Base-by-base conservation (phyloP, 2,113 vertebrate species). In the Tragelaphus buxtoni region DNA sequence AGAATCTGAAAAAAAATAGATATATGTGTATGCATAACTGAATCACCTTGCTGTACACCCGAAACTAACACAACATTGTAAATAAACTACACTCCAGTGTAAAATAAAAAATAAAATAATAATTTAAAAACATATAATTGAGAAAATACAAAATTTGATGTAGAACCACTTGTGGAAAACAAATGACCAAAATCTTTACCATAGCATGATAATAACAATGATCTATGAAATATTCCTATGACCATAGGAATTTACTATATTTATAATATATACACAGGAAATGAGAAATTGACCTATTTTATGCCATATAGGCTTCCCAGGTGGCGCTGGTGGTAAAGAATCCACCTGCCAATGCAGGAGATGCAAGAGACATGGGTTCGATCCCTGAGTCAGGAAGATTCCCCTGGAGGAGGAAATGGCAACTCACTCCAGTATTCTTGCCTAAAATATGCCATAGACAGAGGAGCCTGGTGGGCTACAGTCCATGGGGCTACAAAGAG, bases 151-250 rank as follows among this genome's bases (percentile, higher is more conserved):
- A 61, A 93, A 9, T 26, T 89, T 87, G 42, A 77, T 74, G 18
- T 60, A 86, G 58, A 91, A 82, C 14, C 13, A 80, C 49, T 89
- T 83, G 35, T 42, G 91, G 35, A 96, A 92, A 51, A 95, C 45
- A 94, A 94, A 83, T 74, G n/a, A 80, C 35, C 60, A 80, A 86
- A 84, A 79, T 74, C 0, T 96, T 95, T 87, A 61, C 17, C 24
- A 77, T 61, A 91, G 9, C 12, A 80, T 2, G 3, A 76, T n/a
- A 80, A 79, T 97, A 30, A 76, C 69, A 65, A 77, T 49, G 51
- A 95, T 86, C 55, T 89, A 53, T 93, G n/a, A 91, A 95, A 90
- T 91, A 93, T 49, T 79, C 89, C 30, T 53, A 47, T 91, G 30
- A 39, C 72, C 24, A 28, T 49, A 96, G 47, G 55, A 58, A 18